phyloP scores from a whole-genome alignment of 1,140 invertebrate genomes.

The Ruditapes philippinarum region DNA sequence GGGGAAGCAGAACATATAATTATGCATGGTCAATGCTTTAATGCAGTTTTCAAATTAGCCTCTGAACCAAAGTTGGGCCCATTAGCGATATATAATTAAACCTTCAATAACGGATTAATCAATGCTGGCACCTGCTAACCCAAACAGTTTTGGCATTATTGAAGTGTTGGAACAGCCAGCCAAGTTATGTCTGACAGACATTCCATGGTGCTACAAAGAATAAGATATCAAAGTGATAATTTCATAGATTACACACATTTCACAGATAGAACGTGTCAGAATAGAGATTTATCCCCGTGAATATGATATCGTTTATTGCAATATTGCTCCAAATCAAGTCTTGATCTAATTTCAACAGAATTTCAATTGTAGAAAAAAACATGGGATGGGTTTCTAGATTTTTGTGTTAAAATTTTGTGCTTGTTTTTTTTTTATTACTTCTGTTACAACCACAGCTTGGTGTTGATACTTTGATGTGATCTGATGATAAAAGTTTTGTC shows the following conservation, averaged over 20 bases:
- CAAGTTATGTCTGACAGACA: conserved; percentile 13
- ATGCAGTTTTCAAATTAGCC: too few species aligned
- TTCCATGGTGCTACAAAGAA: conserved; percentile 13
- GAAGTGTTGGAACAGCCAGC: neutral
- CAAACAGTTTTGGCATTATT: neutral
- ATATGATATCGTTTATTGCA: conserved; percentile 53
- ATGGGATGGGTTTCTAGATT: neutral
- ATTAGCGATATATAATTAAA: too few species aligned
- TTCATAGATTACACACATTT: conserved; percentile 41
- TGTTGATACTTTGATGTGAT: too few species aligned
- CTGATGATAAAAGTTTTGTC: too few species aligned
- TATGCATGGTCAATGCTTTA: too few species aligned
- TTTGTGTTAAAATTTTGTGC: too few species aligned
- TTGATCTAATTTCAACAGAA: conserved; percentile 15
- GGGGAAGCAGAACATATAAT: too few species aligned
- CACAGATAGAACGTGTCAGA: conserved; percentile 43
- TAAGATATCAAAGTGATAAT: conserved; percentile 41
- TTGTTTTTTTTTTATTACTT: too few species aligned
- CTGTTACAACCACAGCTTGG: too few species aligned
- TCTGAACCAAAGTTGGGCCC: too few species aligned
- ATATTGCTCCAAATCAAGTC: conserved; percentile 15
- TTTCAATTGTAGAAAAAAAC: neutral
- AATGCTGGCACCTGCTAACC: neutral
- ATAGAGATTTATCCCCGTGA: neutral
- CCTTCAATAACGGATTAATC: neutral